phyloP scores from a whole-genome alignment of 1,140 invertebrate species.

The Acromyrmex charruanus region DNA sequence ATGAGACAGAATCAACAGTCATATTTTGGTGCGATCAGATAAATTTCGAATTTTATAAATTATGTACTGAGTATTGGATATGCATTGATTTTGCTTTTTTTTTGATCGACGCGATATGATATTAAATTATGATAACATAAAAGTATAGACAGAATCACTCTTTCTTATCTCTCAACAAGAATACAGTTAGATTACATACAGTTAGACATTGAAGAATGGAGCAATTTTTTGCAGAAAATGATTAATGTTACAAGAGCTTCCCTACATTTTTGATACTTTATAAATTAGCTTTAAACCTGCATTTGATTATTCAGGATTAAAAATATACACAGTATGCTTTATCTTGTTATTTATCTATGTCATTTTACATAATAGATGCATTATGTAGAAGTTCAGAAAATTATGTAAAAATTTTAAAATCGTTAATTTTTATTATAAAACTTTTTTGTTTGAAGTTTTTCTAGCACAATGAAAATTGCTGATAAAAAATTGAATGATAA shows the following conservation, averaged over 20 bases:
- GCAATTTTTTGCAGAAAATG: not conserved
- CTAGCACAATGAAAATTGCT: not conserved
- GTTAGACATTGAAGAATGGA: not conserved
- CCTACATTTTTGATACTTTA: slow-evolving; percentile 3
- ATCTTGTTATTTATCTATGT: not conserved
- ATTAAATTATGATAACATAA: slow-evolving; percentile 10
- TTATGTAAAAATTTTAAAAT: not conserved
- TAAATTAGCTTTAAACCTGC: not conserved
- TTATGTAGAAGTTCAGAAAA: not conserved
- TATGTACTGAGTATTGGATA: not conserved
- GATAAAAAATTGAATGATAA: slow-evolving; percentile 6
- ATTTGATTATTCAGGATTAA: not conserved
- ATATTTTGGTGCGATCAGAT: slow-evolving; percentile 4
- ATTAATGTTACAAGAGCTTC: not conserved
- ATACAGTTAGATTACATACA: not conserved
- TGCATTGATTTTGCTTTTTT: not conserved
- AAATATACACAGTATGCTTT: not conserved
- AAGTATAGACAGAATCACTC: slow-evolving; percentile 1
- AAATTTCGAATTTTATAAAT: slow-evolving; percentile 27
- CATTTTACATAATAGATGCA: not conserved
- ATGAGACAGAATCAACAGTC: not conserved
- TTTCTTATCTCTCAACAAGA: not conserved
- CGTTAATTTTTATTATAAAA: not conserved
- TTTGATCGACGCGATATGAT: not conserved
- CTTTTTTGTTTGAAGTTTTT: slow-evolving; percentile 1